Evolutionary conservation across 2,888 invertebrate species (phyloP).

Genomic region (Nymphalis c-album): DNA sequence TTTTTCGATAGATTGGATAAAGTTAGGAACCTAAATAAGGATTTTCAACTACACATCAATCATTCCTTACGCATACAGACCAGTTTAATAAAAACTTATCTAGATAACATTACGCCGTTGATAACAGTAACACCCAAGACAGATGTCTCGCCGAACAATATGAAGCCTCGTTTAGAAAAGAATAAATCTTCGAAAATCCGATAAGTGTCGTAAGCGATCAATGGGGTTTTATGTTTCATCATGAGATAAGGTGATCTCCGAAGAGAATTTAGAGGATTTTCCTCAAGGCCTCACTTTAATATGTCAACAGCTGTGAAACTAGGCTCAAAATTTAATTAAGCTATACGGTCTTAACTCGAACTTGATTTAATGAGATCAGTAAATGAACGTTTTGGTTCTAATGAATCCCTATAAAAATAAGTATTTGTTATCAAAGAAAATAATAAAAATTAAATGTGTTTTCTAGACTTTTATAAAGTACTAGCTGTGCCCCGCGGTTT

Average conservation of each 20-base stretch:
- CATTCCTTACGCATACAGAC: background rate
- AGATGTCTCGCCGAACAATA: slow-evolving; percentile 31
- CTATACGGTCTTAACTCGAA: background rate
- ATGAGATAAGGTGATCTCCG: slow-evolving; percentile 22
- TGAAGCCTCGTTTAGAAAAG: slow-evolving; percentile 35
- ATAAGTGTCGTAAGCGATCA: slow-evolving; percentile 38
- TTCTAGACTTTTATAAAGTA: no score
- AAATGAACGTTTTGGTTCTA: background rate
- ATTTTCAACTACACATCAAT: slow-evolving; percentile 7
- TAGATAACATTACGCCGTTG: slow-evolving; percentile 13
- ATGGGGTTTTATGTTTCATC: slow-evolving; percentile 33
- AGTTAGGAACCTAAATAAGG: background rate
- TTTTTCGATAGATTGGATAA: background rate
- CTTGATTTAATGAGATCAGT: slow-evolving; percentile 5
- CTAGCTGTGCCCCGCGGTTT: no score
- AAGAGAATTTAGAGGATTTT: slow-evolving; percentile 21
- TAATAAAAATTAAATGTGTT: no score
- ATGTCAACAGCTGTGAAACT: slow-evolving; percentile 24
- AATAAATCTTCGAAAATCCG: slow-evolving; percentile 40
- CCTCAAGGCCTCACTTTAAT: slow-evolving; percentile 23
- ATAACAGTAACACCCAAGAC: slow-evolving; percentile 19
- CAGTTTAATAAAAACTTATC: slow-evolving; percentile 4
- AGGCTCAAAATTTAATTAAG: slow-evolving; percentile 15
- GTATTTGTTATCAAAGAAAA: no score
- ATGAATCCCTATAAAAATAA: background rate